Conservation (phyloP, 2,113 vertebrate genomes). For the Gopherus evgoodei region DNA sequence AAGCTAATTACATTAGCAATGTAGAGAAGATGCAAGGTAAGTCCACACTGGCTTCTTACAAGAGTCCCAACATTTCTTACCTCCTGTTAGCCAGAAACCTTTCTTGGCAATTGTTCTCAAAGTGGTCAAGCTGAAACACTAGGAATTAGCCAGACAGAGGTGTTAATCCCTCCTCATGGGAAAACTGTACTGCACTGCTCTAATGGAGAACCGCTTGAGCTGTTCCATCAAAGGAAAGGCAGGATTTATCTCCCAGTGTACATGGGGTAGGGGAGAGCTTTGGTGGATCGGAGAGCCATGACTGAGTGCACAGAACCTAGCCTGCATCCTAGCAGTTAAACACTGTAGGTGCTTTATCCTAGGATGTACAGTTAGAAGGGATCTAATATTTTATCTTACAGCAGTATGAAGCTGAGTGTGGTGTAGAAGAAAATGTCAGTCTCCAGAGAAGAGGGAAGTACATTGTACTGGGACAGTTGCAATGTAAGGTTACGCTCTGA, state of each 20-base stretch:
- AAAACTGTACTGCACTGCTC: background rate
- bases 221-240: background rate
- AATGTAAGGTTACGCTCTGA: too few species aligned
- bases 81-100: background rate
- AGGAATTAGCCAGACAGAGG: background rate
- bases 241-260: background rate
- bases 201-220: background rate
- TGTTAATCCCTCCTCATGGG: background rate
- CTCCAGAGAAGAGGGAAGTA: too few species aligned
- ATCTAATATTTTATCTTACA: background rate
- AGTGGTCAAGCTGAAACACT: background rate
- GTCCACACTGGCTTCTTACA: background rate
- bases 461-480: too few species aligned
- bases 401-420: background rate
- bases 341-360: background rate
- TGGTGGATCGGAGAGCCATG: background rate
- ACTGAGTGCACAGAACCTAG: background rate
- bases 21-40: background rate
- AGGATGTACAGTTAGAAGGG: background rate
- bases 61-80: background rate
- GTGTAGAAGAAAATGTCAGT: too few species aligned
- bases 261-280: background rate
- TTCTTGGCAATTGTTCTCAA: background rate
- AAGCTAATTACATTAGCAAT: background rate
- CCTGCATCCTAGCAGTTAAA: background rate